Conservation (phyloP, 2,113 vertebrate species). For the Mustela lutreola region DNA sequence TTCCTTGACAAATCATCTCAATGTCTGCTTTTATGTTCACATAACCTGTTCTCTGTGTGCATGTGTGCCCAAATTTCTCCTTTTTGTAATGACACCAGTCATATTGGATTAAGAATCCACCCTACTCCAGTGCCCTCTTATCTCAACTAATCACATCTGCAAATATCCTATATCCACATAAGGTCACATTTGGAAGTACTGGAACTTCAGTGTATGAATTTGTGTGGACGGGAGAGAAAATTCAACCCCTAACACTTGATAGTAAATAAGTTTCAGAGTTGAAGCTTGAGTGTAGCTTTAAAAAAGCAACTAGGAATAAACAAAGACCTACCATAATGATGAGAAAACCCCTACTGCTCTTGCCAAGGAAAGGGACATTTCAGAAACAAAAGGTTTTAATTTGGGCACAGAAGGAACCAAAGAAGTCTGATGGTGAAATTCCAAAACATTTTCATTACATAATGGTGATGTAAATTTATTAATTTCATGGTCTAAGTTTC, state of each 20-base stretch:
- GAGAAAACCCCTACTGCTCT: neutral
- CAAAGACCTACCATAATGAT: neutral
- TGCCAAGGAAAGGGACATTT: constrained; percentile 3
- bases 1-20: neutral
- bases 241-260: neutral
- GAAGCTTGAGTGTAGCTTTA: neutral
- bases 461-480: neutral
- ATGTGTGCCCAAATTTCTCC: neutral
- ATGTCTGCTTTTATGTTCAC: neutral
- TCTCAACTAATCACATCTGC: neutral
- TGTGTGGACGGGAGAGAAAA: neutral
- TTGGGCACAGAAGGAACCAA: constrained; percentile 19
- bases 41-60: neutral
- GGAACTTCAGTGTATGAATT: neutral
- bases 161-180: neutral
- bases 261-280: neutral
- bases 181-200: neutral
- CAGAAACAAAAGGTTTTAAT: constrained; percentile 7
- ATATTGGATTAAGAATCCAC: neutral
- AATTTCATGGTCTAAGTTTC: constrained; percentile 2
- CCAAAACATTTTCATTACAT: neutral
- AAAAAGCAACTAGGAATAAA: constrained; percentile 15
- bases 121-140: neutral
- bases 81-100: neutral
- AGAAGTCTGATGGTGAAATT: neutral